These are phyloP conservation scores for Mustela lutreola DNA, from an alignment of 2,113 vertebrate genomes.

Conservation along the genomic window DNA sequence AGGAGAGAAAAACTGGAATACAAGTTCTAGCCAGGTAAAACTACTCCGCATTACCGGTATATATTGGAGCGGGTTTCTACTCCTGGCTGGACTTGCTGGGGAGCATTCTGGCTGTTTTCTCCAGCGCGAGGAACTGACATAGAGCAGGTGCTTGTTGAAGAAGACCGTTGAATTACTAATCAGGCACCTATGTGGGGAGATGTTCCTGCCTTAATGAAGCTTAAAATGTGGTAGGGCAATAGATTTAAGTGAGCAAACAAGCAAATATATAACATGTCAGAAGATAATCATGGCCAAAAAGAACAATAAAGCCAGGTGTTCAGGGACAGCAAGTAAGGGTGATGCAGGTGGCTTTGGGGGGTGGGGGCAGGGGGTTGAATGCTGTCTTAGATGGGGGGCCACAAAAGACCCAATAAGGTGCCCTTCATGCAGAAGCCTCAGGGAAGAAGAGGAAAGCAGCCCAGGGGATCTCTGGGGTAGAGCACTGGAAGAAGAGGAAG, in stretches of 20 bases:
- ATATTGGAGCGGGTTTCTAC: background rate
- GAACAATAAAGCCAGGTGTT: background rate
- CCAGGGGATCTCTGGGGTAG: background rate
- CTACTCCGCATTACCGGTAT: rapidly evolving
- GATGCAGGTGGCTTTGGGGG: background rate
- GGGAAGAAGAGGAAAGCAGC: background rate
- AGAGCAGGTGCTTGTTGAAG: rapidly evolving
- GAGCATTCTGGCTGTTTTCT: background rate
- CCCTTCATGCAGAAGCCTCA: background rate
- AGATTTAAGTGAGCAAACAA: background rate
- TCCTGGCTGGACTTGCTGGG: no score
- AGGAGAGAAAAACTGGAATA: background rate
- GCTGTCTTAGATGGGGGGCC: background rate
- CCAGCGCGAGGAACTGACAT: background rate
- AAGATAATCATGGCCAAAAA: background rate
- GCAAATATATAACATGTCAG: background rate
- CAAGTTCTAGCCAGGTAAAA: background rate
- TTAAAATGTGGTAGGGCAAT: background rate
- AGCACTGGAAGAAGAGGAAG: background rate
- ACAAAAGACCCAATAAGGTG: background rate
- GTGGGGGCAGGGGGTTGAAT: background rate
- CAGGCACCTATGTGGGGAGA: background rate
- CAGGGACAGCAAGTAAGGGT: background rate
- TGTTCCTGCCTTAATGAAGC: background rate
- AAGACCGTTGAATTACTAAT: background rate